A percentile compares a stretch with the other conserved stretches of the same genome.
These are phyloP conservation scores for Frankliniella intonsa DNA, from an alignment of 2,888 invertebrate species.

Conservation along the genomic window DNA sequence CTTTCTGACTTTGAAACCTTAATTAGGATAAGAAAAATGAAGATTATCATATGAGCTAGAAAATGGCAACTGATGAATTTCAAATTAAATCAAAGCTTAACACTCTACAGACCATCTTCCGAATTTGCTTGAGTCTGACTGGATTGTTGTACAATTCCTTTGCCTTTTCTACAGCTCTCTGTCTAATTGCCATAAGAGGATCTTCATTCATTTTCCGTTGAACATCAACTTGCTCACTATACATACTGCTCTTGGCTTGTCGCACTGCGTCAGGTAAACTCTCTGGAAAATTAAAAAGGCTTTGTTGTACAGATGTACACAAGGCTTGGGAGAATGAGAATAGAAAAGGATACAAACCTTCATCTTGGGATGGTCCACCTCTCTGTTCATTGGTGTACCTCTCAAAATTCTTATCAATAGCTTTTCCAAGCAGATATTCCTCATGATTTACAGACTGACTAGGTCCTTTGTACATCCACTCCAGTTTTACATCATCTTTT, in stretches of 20 bases:
- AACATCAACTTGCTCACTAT: constrained; percentile 72
- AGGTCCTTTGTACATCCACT: constrained; percentile 82
- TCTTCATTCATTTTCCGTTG: constrained; percentile 88
- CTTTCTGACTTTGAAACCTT: constrained; percentile 46
- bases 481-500: constrained; percentile 54
- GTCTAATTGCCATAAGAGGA: constrained; percentile 82
- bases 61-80: constrained; percentile 23
- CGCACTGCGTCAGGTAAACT: neutral
- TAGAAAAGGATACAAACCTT: constrained; percentile 38
- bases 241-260: neutral
- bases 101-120: constrained; percentile 64
- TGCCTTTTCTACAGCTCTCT: constrained; percentile 82
- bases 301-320: constrained; percentile 46
- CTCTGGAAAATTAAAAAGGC: neutral
- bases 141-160: constrained; percentile 86
- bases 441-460: constrained; percentile 65
- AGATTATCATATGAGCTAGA: constrained; percentile 27
- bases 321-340: constrained; percentile 70
- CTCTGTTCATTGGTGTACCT: constrained; percentile 39
- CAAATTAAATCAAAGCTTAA: constrained; percentile 29
- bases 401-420: constrained; percentile 75
- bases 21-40: constrained; percentile 34
- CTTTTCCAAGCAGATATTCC: constrained; percentile 80
- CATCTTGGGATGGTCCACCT: constrained; percentile 35
- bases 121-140: constrained; percentile 78